Evolutionary conservation across 2,113 vertebrate genomes (phyloP).

Genomic region (Ceyx cyanopectus): DNA sequence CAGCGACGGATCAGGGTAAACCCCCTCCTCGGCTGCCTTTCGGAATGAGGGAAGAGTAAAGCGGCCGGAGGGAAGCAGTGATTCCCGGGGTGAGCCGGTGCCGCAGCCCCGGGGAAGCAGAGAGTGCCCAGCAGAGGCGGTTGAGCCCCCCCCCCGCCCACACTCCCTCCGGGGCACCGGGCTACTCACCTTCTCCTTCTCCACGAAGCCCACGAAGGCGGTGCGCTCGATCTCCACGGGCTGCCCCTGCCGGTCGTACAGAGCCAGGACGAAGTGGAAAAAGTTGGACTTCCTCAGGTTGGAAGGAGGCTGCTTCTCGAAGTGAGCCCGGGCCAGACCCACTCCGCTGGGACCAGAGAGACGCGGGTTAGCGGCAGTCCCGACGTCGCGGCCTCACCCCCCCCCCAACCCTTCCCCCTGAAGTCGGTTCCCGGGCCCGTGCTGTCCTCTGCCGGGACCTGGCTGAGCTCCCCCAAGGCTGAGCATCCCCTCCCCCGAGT

Average conservation of each 20-base stretch:
- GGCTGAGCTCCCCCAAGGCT: not conserved
- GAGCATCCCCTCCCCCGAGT: not conserved
- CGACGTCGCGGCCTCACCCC: not conserved
- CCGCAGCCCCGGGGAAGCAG: not conserved
- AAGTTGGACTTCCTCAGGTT: slow-evolving; percentile 99
- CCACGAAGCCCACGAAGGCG: slow-evolving; percentile 95
- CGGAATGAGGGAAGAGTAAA: not conserved
- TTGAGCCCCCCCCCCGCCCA: not conserved
- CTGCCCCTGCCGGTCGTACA: slow-evolving; percentile 98
- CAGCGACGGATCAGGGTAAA: not conserved
- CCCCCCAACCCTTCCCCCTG: not conserved
- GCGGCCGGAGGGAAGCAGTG: not conserved
- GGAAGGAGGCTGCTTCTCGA: slow-evolving; percentile 99
- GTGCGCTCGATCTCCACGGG: slow-evolving; percentile 99
- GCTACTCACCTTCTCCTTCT: slow-evolving; percentile 94
- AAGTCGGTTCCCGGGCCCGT: not conserved
- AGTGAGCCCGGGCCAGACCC: slow-evolving; percentile 97
- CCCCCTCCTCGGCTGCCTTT: not conserved
- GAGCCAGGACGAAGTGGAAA: slow-evolving; percentile 98
- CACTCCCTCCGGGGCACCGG: not conserved
- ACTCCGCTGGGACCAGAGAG: slow-evolving; percentile 90
- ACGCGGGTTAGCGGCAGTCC: slow-evolving; percentile 65
- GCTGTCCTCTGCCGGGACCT: not conserved
- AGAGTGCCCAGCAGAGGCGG: not conserved
- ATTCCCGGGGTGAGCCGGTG: not conserved